These are phyloP conservation scores for Meloe dianella DNA, from an alignment of 2,888 invertebrate genomes.

Conservation along the genomic window DNA sequence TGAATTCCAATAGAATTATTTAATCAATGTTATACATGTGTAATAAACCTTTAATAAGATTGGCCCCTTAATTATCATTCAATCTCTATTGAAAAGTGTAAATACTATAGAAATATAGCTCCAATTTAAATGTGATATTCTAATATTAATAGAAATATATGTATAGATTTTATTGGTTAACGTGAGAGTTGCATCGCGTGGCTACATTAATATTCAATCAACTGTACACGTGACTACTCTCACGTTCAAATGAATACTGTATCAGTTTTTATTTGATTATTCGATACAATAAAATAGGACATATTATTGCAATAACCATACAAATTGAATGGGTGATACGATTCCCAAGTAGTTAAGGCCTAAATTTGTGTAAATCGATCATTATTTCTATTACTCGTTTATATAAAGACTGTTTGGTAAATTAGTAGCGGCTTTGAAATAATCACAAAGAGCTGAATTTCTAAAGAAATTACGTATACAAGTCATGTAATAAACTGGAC, in stretches of 20 bases:
- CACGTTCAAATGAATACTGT: background rate
- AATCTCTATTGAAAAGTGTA: background rate
- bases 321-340: conserved; percentile 19
- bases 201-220: too few species aligned
- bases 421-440: background rate
- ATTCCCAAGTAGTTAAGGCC: conserved; percentile 31
- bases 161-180: too few species aligned
- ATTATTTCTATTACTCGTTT: background rate
- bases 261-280: background rate
- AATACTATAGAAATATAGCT: background rate
- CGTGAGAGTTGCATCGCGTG: too few species aligned
- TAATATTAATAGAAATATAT: background rate
- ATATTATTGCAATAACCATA: background rate
- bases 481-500: too few species aligned
- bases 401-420: background rate
- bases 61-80: background rate
- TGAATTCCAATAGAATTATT: background rate
- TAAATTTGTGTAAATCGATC: conserved; percentile 24
- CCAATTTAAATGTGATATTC: conserved; percentile 26
- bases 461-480: too few species aligned
- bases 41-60: too few species aligned
- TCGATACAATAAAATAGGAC: background rate
- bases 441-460: too few species aligned
- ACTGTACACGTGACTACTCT: too few species aligned
- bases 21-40: background rate